A percentile compares a stretch with the other conserved stretches of the same genome.
Conservation (phyloP, 2,113 vertebrate genomes). For the Lepisosteus oculatus region DNA sequence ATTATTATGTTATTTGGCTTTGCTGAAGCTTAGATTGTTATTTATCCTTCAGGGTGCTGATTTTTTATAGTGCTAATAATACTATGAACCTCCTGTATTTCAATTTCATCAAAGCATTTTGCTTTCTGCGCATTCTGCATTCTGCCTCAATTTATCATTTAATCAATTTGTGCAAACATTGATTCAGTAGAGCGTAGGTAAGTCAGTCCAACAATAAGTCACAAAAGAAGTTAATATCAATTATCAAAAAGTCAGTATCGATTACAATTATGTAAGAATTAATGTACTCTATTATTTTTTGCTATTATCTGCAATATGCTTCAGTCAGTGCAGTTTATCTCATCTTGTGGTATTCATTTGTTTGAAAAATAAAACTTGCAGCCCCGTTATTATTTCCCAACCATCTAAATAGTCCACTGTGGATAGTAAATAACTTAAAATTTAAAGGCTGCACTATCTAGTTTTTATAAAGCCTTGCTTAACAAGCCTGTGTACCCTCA, state of each 20-base stretch:
- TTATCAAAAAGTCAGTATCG: background rate
- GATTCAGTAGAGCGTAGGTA: slow-evolving; percentile 4
- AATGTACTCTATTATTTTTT: background rate
- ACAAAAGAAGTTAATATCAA: slow-evolving; percentile 15
- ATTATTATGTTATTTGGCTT: no score
- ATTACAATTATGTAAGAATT: slow-evolving; percentile 18
- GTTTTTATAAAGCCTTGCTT: background rate
- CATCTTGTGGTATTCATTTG: background rate
- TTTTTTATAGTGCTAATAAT: slow-evolving; percentile 32
- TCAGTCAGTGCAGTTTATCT: slow-evolving; percentile 3
- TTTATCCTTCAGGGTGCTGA: slow-evolving; percentile 31
- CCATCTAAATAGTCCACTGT: background rate
- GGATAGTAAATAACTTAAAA: no score
- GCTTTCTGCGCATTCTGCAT: background rate
- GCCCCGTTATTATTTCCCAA: background rate
- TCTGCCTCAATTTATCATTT: slow-evolving; percentile 39
- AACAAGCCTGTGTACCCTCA: background rate
- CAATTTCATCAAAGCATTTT: slow-evolving; percentile 46
- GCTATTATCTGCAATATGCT: background rate
- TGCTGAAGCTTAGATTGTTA: no score
- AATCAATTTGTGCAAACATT: slow-evolving; percentile 20
- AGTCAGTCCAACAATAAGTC: background rate
- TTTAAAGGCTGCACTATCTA: background rate
- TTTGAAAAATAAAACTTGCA: slow-evolving; percentile 3
- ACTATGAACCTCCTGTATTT: slow-evolving; percentile 25